Conservation (phyloP, 2,888 invertebrate species). For the Arenicola marina region DNA sequence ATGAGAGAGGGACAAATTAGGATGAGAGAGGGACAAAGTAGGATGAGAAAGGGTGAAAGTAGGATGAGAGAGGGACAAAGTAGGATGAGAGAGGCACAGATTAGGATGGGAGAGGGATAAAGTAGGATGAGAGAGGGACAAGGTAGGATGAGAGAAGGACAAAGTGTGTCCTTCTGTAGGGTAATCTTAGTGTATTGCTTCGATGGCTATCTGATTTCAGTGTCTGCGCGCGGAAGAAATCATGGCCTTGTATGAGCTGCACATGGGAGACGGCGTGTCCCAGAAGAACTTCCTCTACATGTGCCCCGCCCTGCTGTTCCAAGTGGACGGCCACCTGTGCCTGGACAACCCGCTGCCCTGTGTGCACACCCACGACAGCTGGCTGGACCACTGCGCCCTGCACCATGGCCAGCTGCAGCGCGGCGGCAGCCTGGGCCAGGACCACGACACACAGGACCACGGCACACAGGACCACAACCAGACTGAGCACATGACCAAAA, state of each 20-base stretch:
- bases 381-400: neutral
- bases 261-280: slow-evolving; percentile 1
- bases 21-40: too few species aligned
- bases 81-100: too few species aligned
- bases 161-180: too few species aligned
- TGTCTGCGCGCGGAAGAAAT: slow-evolving; percentile 20
- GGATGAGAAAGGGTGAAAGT: too few species aligned
- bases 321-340: slow-evolving; percentile 45
- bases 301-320: slow-evolving; percentile 58
- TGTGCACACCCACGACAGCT: neutral
- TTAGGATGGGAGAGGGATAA: too few species aligned
- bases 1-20: too few species aligned
- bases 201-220: slow-evolving; percentile 3
- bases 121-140: too few species aligned
- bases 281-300: slow-evolving; percentile 45
- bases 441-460: too few species aligned
- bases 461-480: too few species aligned
- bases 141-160: too few species aligned
- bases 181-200: neutral
- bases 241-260: slow-evolving; percentile 10
- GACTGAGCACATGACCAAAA: too few species aligned
- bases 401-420: neutral
- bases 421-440: neutral
- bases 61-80: too few species aligned
- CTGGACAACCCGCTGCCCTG: neutral